phyloP scores from a whole-genome alignment of 2,113 vertebrate species.

The Pterophyllum scalare region DNA sequence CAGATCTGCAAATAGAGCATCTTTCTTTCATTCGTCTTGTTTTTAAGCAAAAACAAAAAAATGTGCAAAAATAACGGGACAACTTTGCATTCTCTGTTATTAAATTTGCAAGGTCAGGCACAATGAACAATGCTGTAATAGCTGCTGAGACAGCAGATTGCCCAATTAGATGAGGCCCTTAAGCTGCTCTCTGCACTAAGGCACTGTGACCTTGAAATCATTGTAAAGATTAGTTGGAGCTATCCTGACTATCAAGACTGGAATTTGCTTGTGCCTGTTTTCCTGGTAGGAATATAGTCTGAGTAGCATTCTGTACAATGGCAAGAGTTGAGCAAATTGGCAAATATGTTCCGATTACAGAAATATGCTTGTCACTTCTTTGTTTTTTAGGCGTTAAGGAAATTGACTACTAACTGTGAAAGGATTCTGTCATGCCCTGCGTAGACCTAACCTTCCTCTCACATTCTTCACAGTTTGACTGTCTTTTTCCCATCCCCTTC shows the following conservation, averaged over 20 bases:
- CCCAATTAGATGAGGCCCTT: constrained; percentile 62
- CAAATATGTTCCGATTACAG: constrained; percentile 21
- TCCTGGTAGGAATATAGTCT: constrained; percentile 4
- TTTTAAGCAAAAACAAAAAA: constrained; percentile 41
- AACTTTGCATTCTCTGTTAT: constrained; percentile 55
- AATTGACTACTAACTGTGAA: constrained; percentile 34
- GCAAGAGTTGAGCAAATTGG: constrained; percentile 9
- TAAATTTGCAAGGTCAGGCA: constrained; percentile 67
- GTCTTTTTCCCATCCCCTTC: constrained; percentile 60
- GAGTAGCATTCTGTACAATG: constrained; percentile 12
- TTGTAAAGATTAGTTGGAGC: constrained; percentile 58
- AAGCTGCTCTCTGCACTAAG: constrained; percentile 46
- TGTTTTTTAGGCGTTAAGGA: constrained; percentile 42
- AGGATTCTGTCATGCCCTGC: constrained; percentile 33
- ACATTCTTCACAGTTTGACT: constrained; percentile 45
- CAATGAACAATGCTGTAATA: constrained; percentile 52
- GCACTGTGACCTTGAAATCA: constrained; percentile 67
- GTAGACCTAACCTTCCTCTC: constrained; percentile 21
- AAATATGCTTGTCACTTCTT: constrained; percentile 13
- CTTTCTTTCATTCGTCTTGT: constrained; percentile 29
- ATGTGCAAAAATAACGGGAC: constrained; percentile 36
- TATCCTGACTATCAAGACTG: constrained; percentile 29
- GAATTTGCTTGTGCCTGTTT: constrained; percentile 27
- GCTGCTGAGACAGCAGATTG: constrained; percentile 61
- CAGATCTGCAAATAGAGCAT: constrained; percentile 21